Evolutionary conservation across 2,888 invertebrate genomes (phyloP), one percentile per base, ranked within the genome.

Genomic region (Meliscaeva auricollis): DNA sequence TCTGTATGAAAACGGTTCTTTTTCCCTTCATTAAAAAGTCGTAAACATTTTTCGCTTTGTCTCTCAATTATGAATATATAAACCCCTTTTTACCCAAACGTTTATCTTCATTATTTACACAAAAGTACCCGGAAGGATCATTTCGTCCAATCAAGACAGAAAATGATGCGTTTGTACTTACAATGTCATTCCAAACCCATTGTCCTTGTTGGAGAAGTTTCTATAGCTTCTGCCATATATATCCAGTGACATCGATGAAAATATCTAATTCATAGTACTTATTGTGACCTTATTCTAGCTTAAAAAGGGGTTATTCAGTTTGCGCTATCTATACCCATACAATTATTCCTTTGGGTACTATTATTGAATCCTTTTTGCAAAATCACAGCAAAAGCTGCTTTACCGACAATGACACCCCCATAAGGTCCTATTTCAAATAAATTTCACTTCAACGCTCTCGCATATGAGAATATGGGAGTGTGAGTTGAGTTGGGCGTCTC

Each of bases 231-330:
- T 38, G 3, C 9, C 35, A 5, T 64, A 0, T 13, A 46, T 35
- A 44, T 44, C 48, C 3, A 56, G 58, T 30, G 32, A 15, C 76
- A 74, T 72, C 66, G 56, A 56, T 35, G n/a, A 70, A 80, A 84
- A 74, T 80, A 80, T 84, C 75, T 72, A 75, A 72, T 80, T 75
- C 84, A 80, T 80, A 75, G 66, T 72, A 72, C 75, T 80, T 84
- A 84, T 84, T 84, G 38, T 68, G 80, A 80, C 84, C 84, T 54
- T 77, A 70, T 75, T 72, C 11, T 15, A 15, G 17, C 30, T 41
- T 35, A 62, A 75, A 72, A 41, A 6, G 30, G 68, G 79, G 52
- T 50, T 26, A 11, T 13, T 7, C 15, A 41, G 38, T 32, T 76
- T n/a, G n/a, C 38, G 41, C 66, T 75, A 64, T 83, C 74, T 74